Conservation (phyloP, 2,113 vertebrate species). For the Trichechus manatus region DNA sequence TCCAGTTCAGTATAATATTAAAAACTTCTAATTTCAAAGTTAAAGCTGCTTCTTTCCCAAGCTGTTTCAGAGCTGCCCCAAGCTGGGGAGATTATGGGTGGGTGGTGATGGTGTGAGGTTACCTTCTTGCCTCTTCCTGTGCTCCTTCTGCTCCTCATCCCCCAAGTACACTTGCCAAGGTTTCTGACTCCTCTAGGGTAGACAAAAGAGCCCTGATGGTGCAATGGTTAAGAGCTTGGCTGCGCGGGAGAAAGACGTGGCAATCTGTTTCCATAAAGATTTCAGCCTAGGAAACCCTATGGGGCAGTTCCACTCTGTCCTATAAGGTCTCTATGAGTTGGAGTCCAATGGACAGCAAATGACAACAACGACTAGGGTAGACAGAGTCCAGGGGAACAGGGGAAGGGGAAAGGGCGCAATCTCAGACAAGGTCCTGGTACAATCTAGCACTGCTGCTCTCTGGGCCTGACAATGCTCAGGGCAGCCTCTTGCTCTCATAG, state of each 20-base stretch:
- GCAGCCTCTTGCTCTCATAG: neutral
- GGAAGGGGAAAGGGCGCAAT: neutral
- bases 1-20: conserved; percentile 8
- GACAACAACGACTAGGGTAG: neutral
- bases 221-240: neutral
- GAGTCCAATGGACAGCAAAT: too few species aligned
- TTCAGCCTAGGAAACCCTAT: neutral
- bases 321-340: neutral
- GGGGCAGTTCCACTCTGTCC: neutral
- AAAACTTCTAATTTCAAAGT: conserved; percentile 7
- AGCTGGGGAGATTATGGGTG: neutral
- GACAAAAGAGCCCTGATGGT: neutral
- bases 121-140: neutral
- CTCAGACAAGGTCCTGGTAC: neutral
- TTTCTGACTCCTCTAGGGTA: neutral
- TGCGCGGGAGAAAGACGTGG: neutral
- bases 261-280: neutral
- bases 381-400: neutral
- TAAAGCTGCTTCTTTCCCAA: neutral
- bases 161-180: neutral
- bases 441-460: too few species aligned
- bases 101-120: too few species aligned
- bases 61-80: neutral
- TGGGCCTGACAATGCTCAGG: neutral
- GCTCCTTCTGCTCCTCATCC: neutral